Evolutionary conservation across 2,797 vertebrate species (phyloP).

Genomic region (Melanotaenia trifasciata): DNA sequence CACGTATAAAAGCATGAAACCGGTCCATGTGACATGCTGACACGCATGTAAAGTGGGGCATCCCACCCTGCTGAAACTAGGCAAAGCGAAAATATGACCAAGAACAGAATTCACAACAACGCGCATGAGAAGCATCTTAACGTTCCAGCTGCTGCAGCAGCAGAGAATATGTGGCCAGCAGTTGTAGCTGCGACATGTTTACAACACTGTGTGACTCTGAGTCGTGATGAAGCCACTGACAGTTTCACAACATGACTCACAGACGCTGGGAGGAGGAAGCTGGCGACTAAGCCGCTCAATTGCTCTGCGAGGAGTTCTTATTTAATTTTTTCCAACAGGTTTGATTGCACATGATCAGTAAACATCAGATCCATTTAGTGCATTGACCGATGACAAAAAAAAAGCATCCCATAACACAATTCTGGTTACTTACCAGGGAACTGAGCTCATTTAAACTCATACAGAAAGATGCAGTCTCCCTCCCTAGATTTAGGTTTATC

Average conservation of each 20-base stretch:
- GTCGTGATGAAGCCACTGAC: conserved; percentile 48
- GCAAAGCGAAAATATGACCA: neutral
- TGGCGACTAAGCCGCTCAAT: conserved; percentile 13
- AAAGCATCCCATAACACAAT: neutral
- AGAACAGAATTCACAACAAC: neutral
- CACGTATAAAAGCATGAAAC: neutral
- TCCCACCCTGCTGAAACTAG: neutral
- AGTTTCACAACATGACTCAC: conserved; percentile 43
- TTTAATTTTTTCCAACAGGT: neutral
- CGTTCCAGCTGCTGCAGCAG: conserved; percentile 32
- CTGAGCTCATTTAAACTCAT: neutral
- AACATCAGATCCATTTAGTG: neutral
- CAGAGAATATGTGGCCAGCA: neutral
- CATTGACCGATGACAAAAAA: neutral
- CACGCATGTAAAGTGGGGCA: neutral
- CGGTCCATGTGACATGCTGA: neutral
- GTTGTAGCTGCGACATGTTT: conserved; percentile 15
- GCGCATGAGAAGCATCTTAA: neutral
- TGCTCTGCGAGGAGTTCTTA: neutral
- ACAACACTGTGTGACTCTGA: conserved; percentile 23
- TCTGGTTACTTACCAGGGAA: neutral
- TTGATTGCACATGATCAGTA: neutral
- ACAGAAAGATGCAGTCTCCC: too few relatives aligned
- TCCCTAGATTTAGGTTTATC: too few relatives aligned
- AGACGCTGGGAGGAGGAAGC: conserved; percentile 20